phyloP scores from a whole-genome alignment of 1,140 invertebrate species.

The Oppia nitens region DNA sequence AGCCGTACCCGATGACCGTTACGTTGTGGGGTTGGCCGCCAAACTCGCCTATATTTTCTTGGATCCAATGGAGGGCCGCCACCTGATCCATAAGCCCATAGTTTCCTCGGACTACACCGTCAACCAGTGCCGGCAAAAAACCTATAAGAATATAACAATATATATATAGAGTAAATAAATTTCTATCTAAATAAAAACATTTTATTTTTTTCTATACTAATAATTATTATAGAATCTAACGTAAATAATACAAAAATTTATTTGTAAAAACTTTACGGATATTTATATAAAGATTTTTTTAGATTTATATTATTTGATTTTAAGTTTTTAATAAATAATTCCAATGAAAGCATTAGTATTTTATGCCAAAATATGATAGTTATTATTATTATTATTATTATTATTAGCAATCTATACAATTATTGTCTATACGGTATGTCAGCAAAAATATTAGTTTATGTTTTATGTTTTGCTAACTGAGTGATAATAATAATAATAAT shows the following conservation, averaged over 20 bases:
- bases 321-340: not conserved
- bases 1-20: conserved; percentile 85
- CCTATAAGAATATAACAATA: conserved; percentile 15
- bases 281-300: not conserved
- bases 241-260: not conserved
- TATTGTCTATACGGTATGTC: too few species aligned
- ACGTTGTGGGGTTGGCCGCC: conserved; percentile 80
- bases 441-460: too few species aligned
- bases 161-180: not conserved
- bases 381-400: too few species aligned
- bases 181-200: too few species aligned
- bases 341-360: too few species aligned
- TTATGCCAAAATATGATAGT: too few species aligned
- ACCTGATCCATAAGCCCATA: conserved; percentile 91
- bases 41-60: conserved; percentile 80
- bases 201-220: not conserved
- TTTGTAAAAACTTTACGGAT: not conserved
- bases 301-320: not conserved
- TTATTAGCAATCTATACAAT: too few species aligned
- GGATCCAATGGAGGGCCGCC: conserved; percentile 77
- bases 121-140: conserved; percentile 21
- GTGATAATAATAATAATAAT: too few species aligned
- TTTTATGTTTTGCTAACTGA: too few species aligned
- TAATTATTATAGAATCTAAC: not conserved
- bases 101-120: conserved; percentile 44